Conservation (phyloP, 2,797 vertebrate genomes). For the Manis javanica region DNA sequence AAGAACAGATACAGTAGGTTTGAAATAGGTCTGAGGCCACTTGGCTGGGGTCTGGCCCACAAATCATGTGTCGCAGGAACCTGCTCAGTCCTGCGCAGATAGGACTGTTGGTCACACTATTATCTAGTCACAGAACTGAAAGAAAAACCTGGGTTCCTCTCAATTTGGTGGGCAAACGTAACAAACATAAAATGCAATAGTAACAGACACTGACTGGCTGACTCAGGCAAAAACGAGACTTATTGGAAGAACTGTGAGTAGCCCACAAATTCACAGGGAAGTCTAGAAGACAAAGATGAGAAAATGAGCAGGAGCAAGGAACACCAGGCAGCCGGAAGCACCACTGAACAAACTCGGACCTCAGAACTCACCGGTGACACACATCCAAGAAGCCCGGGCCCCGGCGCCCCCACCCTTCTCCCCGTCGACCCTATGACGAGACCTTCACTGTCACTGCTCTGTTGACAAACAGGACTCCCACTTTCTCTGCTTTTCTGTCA, state of each 20-base stretch:
- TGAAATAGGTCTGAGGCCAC: not conserved
- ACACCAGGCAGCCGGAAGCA: not conserved
- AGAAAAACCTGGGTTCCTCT: not conserved
- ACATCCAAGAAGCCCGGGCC: not conserved
- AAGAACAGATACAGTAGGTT: not conserved
- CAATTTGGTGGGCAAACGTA: not conserved
- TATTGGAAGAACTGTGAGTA: not conserved
- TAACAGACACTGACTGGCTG: not conserved
- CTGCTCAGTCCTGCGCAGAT: not conserved
- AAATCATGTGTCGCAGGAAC: not conserved
- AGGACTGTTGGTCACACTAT: not conserved
- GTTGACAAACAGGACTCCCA: not conserved
- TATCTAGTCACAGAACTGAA: not conserved
- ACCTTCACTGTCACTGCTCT: not conserved
- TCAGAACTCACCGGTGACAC: not conserved
- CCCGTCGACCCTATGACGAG: not conserved
- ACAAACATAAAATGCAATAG: not conserved
- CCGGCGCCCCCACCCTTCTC: not conserved
- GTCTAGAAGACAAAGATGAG: not conserved
- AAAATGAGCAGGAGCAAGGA: not conserved
- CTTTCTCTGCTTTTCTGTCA: not conserved
- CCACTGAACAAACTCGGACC: not conserved
- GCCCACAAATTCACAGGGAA: not conserved
- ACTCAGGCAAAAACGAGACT: not conserved
- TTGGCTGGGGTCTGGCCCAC: not conserved